Conservation (phyloP, 2,888 invertebrate species). For the Acholoe squamosa region DNA sequence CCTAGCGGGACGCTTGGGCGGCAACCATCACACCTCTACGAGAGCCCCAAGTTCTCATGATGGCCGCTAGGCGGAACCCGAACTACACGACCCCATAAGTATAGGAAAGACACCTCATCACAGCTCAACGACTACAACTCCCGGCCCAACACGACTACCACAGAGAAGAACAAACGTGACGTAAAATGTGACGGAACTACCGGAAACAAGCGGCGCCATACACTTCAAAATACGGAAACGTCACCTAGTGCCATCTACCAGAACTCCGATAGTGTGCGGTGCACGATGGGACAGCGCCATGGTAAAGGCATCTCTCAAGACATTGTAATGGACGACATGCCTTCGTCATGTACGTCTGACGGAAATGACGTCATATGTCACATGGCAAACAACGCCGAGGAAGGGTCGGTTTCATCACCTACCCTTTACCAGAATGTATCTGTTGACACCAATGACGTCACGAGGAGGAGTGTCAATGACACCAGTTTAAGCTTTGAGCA, state of each 20-base stretch:
- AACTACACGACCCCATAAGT: background rate
- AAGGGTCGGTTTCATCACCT: background rate
- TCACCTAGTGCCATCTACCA: background rate
- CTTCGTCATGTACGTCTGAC: background rate
- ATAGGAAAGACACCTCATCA: background rate
- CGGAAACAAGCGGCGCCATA: background rate
- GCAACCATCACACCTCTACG: constrained; percentile 34
- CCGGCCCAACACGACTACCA: background rate
- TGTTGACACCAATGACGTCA: background rate
- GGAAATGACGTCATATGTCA: background rate
- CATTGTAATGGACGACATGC: background rate
- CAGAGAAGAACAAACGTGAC: background rate
- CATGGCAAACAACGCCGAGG: background rate
- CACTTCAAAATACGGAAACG: background rate
- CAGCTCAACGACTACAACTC: constrained; percentile 4
- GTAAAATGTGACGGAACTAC: background rate
- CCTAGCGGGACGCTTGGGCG: constrained; percentile 21
- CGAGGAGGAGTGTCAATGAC: background rate
- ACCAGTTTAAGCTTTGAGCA: background rate
- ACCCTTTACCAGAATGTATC: constrained; percentile 11
- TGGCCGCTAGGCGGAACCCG: constrained; percentile 4
- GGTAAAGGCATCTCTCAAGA: background rate
- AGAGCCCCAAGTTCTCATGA: constrained; percentile 58
- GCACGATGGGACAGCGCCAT: background rate
- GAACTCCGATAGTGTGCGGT: background rate